phyloP scores from a whole-genome alignment of 2,113 vertebrate genomes.

The Triplophysa dalaica region DNA sequence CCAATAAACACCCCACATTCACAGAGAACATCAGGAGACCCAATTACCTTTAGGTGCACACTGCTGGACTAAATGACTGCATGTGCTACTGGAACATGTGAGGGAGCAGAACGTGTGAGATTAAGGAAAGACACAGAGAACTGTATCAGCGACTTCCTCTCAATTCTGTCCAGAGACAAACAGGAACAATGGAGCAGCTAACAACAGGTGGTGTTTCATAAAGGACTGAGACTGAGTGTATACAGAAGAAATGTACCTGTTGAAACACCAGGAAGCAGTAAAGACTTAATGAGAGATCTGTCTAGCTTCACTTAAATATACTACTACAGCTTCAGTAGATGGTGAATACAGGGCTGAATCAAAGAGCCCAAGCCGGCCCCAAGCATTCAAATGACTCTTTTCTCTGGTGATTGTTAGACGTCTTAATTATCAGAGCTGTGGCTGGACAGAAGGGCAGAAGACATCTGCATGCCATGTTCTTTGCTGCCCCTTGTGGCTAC shows the following conservation, averaged over 20 bases:
- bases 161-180: constrained; percentile 35
- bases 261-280: constrained; percentile 2
- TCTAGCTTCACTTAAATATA: constrained; percentile 2
- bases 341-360: background rate
- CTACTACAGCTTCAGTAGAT: background rate
- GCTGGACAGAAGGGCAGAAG: constrained; percentile 17
- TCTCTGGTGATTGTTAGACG: background rate
- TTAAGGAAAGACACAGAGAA: constrained; percentile 41
- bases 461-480: constrained; percentile 55
- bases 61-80: constrained; percentile 34
- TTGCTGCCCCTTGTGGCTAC: constrained; percentile 70
- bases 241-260: constrained; percentile 35
- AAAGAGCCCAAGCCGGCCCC: background rate
- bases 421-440: constrained; percentile 21
- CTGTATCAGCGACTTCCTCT: constrained; percentile 28
- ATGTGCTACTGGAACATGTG: constrained; percentile 17
- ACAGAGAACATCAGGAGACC: constrained; percentile 41
- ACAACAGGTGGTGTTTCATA: constrained; percentile 37
- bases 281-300: constrained; percentile 2
- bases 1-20: constrained; percentile 51
- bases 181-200: constrained; percentile 23
- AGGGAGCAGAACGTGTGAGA: constrained; percentile 45
- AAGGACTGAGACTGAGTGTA: constrained; percentile 30
- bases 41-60: constrained; percentile 46
- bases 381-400: constrained; percentile 18